Evolutionary conservation across 2,113 vertebrate genomes (phyloP).

Genomic region (Phaethornis superciliosus): DNA sequence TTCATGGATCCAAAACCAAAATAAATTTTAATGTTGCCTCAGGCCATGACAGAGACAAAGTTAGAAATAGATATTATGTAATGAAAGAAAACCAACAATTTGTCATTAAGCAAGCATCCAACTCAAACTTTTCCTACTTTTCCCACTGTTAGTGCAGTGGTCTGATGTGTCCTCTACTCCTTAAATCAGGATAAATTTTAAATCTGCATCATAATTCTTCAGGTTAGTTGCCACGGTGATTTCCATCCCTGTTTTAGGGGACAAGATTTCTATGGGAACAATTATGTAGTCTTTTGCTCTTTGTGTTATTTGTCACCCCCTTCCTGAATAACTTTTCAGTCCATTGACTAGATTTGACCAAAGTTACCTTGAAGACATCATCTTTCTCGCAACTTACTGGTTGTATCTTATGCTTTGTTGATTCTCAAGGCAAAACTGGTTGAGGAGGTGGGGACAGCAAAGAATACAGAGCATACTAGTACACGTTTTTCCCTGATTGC

Average conservation of each 20-base stretch:
- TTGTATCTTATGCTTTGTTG: neutral
- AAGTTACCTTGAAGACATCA: neutral
- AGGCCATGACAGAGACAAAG: no score
- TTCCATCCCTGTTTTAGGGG: neutral
- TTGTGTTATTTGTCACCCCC: neutral
- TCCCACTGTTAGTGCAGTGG: neutral
- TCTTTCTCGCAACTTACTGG: neutral
- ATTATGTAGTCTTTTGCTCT: neutral
- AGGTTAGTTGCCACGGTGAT: constrained; percentile 5
- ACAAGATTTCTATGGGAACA: constrained; percentile 13
- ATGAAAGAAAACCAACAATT: neutral
- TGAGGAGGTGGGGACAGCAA: neutral
- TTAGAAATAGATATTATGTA: neutral
- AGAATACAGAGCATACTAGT: neutral
- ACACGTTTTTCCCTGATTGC: neutral
- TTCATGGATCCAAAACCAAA: no score
- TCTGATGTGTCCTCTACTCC: neutral
- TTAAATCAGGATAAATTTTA: neutral
- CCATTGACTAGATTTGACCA: neutral
- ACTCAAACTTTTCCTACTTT: neutral
- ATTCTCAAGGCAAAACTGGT: neutral
- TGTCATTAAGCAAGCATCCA: neutral
- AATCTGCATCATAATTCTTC: neutral
- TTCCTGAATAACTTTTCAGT: neutral
- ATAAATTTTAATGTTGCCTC: no score